These are phyloP conservation scores for Brachyrhaphis roseni DNA, from an alignment of 2,797 vertebrate genomes.

Conservation along the genomic window DNA sequence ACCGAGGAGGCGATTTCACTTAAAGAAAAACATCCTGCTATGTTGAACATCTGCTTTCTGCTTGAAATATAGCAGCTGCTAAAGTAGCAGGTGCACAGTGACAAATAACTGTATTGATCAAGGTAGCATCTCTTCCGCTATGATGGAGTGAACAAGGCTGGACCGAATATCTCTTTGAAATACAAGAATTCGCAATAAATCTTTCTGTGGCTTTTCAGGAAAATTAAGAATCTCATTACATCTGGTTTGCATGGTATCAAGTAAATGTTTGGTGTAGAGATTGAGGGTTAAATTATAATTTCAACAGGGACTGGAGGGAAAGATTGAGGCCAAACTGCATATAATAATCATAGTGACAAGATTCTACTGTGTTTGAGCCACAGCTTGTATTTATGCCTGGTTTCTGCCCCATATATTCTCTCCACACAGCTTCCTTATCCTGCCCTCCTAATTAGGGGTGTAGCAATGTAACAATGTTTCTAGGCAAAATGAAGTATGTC, in stretches of 20 bases:
- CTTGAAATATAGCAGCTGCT: constrained; percentile 57
- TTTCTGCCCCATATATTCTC: neutral
- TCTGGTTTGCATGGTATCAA: constrained; percentile 47
- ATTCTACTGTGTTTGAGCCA: constrained; percentile 28
- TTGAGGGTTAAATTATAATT: constrained; percentile 62
- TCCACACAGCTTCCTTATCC: constrained; percentile 37
- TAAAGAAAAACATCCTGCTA: constrained; percentile 29
- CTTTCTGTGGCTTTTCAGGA: constrained; percentile 66
- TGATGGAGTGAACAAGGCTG: constrained; percentile 32
- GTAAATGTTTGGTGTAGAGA: constrained; percentile 16
- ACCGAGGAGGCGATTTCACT: constrained; percentile 41
- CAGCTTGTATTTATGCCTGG: neutral
- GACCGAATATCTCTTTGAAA: constrained; percentile 55
- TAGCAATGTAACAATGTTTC: neutral
- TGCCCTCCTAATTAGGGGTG: constrained; percentile 20
- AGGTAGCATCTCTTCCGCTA: constrained; percentile 40
- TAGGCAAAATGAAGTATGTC: neutral
- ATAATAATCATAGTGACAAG: constrained; percentile 53
- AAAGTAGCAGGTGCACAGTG: constrained; percentile 56
- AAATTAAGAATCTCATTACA: constrained; percentile 80
- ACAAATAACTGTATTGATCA: constrained; percentile 68
- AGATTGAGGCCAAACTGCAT: constrained; percentile 50
- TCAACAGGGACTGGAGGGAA: constrained; percentile 43
- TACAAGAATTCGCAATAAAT: constrained; percentile 71
- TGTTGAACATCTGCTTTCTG: constrained; percentile 50